Evolutionary conservation across 2,113 vertebrate genomes (phyloP), one percentile per base, ranked within the genome.

Genomic region (Donacobius atricapilla): DNA sequence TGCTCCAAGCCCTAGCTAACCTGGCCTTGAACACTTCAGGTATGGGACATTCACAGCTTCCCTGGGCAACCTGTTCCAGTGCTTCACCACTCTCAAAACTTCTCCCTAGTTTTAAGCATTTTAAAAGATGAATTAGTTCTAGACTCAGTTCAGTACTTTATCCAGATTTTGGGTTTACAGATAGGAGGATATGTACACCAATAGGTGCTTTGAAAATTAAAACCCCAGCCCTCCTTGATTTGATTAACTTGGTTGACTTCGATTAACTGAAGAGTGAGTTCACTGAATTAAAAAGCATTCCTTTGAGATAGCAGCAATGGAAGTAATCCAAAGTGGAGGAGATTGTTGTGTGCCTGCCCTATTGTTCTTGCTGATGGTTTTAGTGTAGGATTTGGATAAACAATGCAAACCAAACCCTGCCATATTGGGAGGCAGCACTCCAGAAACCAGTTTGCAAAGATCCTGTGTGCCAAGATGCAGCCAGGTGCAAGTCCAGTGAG

Each of bases 241-340:
- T 89, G 79, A 91, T 92, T 92, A 93, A 91, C 76, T 75, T 68
- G 39, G 27, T 81, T 93, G 64, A 66, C 60, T 94, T 83, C 89
- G 83, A 91, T 94, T 87, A 96, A 91, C 39, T 95, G 56, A 81
- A 80, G 51, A 85, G n/a, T 44, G 30, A 81, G 60, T 93, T 89
- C 47, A 61, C 56, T 77, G 79, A 90, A 83, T 94, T 90, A 83
- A 81, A 83, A 93, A 81, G 40, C 64, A 92, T 92, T 96, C 92
- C 93, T 95, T 88, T 65, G 95, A 96, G 95, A 93, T 94, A 88
- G 45, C 79, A 92, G 50, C 33, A 56, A 48, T 80, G 65, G 90
- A 86, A 93, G 70, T 61, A 48, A 78, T 78, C 78, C 71, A 88
- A 78, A 96, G 54, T 56, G 63, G 92, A 86, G 75, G 93, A 95